phyloP scores from a whole-genome alignment of 2,113 vertebrate species.

The Rhodinocichla rosea region DNA sequence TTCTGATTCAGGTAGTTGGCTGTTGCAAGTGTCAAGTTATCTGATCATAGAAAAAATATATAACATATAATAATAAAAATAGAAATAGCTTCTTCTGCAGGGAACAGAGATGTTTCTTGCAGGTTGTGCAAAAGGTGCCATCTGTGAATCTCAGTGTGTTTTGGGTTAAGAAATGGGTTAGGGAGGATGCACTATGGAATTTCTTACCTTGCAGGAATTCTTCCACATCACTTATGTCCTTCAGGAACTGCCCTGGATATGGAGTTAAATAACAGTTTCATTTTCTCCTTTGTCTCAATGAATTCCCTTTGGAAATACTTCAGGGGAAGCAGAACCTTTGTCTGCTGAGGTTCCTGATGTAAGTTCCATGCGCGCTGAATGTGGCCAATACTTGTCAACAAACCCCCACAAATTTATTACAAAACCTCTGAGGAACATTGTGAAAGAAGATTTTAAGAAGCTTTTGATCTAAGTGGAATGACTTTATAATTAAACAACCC shows the following conservation, averaged over 20 bases:
- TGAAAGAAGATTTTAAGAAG: not conserved
- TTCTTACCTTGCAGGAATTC: not conserved
- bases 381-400: not conserved
- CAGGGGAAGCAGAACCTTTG: not conserved
- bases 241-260: not conserved
- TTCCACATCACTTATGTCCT: not conserved
- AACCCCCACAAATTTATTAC: not conserved
- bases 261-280: not conserved
- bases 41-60: not conserved
- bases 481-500: not conserved
- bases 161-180: not conserved
- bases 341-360: not conserved
- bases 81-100: not conserved
- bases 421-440: not conserved
- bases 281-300: not conserved
- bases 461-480: not conserved
- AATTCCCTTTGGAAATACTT: not conserved
- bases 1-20: not conserved
- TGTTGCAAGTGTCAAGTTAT: not conserved
- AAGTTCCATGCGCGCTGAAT: accelerated
- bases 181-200: not conserved
- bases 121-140: not conserved
- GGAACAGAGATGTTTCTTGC: not conserved
- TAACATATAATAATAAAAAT: not conserved
- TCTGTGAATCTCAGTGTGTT: not conserved